phyloP scores from a whole-genome alignment of 2,888 invertebrate species.

The Gymnosoma rotundatum region DNA sequence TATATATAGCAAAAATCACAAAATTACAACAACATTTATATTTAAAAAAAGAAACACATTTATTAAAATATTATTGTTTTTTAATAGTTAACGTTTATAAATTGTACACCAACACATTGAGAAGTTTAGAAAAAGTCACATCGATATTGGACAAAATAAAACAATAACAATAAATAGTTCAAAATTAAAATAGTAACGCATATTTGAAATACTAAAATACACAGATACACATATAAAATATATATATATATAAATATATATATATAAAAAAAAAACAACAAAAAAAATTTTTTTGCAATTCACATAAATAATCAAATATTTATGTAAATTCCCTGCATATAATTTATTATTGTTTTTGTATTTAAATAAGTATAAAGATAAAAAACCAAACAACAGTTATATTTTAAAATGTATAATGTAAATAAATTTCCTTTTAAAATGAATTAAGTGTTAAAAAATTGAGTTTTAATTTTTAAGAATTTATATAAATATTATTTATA shows the following conservation, averaged over 20 bases:
- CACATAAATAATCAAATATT: constrained; percentile 77
- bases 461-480: constrained; percentile 63
- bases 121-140: constrained; percentile 63
- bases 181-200: constrained; percentile 71
- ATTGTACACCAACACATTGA: constrained; percentile 72
- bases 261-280: constrained; percentile 31
- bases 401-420: constrained; percentile 19
- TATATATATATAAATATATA: no score
- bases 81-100: constrained; percentile 53
- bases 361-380: neutral
- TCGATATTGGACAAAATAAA: constrained; percentile 57
- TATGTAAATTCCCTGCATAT: constrained; percentile 79
- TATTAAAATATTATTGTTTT: constrained; percentile 51
- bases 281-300: neutral
- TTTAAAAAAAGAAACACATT: constrained; percentile 58
- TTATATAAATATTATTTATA: constrained; percentile 58
- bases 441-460: constrained; percentile 44
- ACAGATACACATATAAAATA: constrained; percentile 54
- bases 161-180: constrained; percentile 52
- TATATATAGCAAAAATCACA: constrained; percentile 58
- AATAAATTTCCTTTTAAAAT: constrained; percentile 54
- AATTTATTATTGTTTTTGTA: constrained; percentile 11
- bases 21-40: constrained; percentile 71
- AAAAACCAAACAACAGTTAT: constrained; percentile 66
- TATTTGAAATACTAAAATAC: constrained; percentile 58